phyloP scores from a whole-genome alignment of 2,888 invertebrate species.

The Chirona hameri region DNA sequence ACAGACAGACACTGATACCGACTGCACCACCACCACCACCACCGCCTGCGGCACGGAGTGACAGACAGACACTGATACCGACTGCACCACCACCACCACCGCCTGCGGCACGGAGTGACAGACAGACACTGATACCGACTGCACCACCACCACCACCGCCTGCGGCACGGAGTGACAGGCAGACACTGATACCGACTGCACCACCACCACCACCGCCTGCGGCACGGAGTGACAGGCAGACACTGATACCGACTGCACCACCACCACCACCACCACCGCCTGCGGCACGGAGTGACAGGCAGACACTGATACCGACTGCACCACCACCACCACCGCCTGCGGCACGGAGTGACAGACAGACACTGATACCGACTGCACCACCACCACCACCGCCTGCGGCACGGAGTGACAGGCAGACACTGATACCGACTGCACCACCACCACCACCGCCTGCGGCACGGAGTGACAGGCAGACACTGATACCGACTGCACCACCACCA shows the following conservation, averaged over 20 bases:
- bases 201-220: constrained; percentile 51
- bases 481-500: constrained; percentile 49
- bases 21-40: constrained; percentile 53
- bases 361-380: constrained; percentile 46
- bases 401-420: too few relatives aligned
- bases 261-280: constrained; percentile 53
- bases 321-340: constrained; percentile 51
- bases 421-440: constrained; percentile 46
- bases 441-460: constrained; percentile 48
- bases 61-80: background rate
- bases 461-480: background rate
- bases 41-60: constrained; percentile 44
- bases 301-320: constrained; percentile 43
- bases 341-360: background rate
- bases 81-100: constrained; percentile 51
- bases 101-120: constrained; percentile 42
- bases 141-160: constrained; percentile 53
- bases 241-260: constrained; percentile 44
- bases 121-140: background rate
- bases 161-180: constrained; percentile 37
- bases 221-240: background rate
- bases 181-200: constrained; percentile 43
- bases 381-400: constrained; percentile 50
- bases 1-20: background rate
- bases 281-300: constrained; percentile 37